These are phyloP conservation scores for Zingel zingel DNA, from an alignment of 2,113 vertebrate species.

Conservation along the genomic window DNA sequence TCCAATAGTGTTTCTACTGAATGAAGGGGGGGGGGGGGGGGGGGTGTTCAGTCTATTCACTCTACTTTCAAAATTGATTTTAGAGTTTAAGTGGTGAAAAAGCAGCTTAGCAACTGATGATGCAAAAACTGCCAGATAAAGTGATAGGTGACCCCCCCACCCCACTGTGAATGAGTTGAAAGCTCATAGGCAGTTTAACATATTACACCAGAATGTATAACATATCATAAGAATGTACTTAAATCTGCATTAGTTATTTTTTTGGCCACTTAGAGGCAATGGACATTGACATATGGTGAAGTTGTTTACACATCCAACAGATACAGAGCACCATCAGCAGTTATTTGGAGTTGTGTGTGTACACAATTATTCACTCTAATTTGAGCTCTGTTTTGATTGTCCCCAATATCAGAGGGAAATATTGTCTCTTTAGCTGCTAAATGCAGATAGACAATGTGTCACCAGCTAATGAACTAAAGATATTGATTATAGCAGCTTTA, in stretches of 20 bases:
- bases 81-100: neutral
- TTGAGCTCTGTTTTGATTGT: neutral
- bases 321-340: neutral
- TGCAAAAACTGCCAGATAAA: neutral
- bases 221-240: neutral
- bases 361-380: neutral
- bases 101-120: neutral
- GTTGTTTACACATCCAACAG: neutral
- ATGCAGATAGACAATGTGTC: too few species aligned
- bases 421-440: neutral
- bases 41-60: neutral
- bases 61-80: neutral
- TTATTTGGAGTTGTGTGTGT: neutral
- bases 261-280: neutral
- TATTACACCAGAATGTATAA: neutral
- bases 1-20: slow-evolving; percentile 19
- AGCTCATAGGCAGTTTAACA: neutral
- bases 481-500: neutral
- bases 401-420: neutral
- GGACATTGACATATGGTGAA: neutral
- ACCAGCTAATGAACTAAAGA: too few species aligned
- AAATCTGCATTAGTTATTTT: neutral
- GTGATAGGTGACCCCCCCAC: neutral
- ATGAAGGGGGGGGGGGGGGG: neutral
- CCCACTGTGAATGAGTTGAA: neutral